Evolutionary conservation across 2,888 invertebrate species (phyloP).

Genomic region (Drosophila macrospina): DNA sequence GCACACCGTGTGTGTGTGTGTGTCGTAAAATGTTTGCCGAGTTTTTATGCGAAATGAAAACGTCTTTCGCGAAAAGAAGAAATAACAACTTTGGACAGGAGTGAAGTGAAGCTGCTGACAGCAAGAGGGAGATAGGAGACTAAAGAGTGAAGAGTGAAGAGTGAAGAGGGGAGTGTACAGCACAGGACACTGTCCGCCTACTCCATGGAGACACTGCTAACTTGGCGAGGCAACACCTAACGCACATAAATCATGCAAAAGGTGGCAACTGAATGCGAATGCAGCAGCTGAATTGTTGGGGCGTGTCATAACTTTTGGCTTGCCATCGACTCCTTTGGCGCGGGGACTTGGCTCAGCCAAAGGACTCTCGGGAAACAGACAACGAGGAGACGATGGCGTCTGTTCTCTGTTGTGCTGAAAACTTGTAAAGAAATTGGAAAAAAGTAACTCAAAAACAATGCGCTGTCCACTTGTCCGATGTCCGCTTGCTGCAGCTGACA

Average conservation of each 20-base stretch:
- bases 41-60: conserved; percentile 69
- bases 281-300: conserved; percentile 40
- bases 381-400: conserved; percentile 31
- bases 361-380: conserved; percentile 60
- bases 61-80: conserved; percentile 61
- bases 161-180: neutral
- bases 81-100: conserved; percentile 15
- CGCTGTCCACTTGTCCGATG: conserved; percentile 18
- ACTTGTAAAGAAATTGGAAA: conserved; percentile 48
- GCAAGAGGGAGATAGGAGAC: neutral
- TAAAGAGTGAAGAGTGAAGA: neutral
- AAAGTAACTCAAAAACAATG: conserved; percentile 42
- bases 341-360: conserved; percentile 45
- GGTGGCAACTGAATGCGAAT: conserved; percentile 62
- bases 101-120: neutral
- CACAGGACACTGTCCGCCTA: conserved; percentile 27
- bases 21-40: conserved; percentile 64
- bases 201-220: conserved; percentile 28
- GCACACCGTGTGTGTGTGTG: conserved; percentile 27
- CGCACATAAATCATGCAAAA: conserved; percentile 77
- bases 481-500: conserved; percentile 67
- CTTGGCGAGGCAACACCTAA: conserved; percentile 67
- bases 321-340: conserved; percentile 33
- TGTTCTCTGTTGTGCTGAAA: conserved; percentile 24
- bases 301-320: conserved; percentile 75